Base-by-base conservation (phyloP, 2,797 vertebrate genomes). In the Phalloptychus januarius region DNA sequence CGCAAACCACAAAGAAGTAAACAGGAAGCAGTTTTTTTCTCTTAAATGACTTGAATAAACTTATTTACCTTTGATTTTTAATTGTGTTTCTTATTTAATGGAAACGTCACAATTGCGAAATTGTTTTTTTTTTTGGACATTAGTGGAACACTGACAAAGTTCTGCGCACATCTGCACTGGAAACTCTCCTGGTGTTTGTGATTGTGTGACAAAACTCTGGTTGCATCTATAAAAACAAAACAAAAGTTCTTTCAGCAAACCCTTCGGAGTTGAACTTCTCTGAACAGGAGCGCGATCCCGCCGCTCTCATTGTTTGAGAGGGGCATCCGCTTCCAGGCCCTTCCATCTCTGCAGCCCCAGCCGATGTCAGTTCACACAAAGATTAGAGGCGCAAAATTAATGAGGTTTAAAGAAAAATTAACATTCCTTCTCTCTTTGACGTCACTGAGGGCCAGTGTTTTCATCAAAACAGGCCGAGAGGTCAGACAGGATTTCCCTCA, bases 401-500 rank as follows among this genome's bases (percentile, higher is more conserved):
- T 80, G 84, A 83, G 73, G 69, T 83, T 85, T 82, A n/a, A 76
- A 85, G 69, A 79, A 86, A 90, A 87, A 82, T 79, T 7, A 81
- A 83, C 82, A 79, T 83, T 93, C 72, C 36, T 10, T 76, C 83
- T 76, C 83, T 87, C 77, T 50, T 82, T 81, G 75, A 90, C 87
- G 88, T 94, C 92, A 93, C 76, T 2, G 67, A 82, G 82, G 73
- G 88, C 80, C 75, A 50, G 58, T 91, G 87, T 91, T 93, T 91
- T 88, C 83, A 89, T 89, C 86, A 75, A 52, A 82, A 77, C 36
- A 46, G 80, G 76, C 83, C 75, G 44, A 91, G 84, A 88, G 89
- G 90, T 92, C 86, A 81, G 74, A 89, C 93, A 94, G 94, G 94
- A 94, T 94, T 93, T 95, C 93, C 94, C 87, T 83, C 86, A 79